phyloP scores from a whole-genome alignment of 2,113 vertebrate genomes.

The Colaptes auratus region DNA sequence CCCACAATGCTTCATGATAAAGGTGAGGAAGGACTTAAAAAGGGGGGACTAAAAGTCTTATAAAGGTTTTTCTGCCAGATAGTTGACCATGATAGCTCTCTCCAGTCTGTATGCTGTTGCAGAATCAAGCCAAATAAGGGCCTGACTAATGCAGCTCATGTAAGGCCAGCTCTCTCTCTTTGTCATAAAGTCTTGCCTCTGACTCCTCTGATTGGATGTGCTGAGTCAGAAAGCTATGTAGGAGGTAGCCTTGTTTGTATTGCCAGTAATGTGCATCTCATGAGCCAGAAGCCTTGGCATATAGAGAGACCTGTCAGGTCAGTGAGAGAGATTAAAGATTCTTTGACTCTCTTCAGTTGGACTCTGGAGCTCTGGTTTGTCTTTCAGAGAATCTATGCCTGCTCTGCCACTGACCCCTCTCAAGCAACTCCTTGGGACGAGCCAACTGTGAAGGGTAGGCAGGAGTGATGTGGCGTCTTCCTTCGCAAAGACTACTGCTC shows the following conservation, averaged over 20 bases:
- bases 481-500: not conserved
- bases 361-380: not conserved
- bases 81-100: not conserved
- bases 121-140: not conserved
- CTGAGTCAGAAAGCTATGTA: not conserved
- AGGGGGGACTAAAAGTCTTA: not conserved
- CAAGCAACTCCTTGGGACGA: not conserved
- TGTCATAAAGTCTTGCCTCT: not conserved
- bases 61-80: not conserved
- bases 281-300: not conserved
- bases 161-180: not conserved
- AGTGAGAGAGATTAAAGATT: not conserved
- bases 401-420: not conserved
- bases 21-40: not conserved
- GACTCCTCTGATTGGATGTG: fast-evolving
- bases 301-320: not conserved
- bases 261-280: not conserved
- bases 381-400: not conserved
- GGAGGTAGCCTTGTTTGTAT: not conserved
- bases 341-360: not conserved
- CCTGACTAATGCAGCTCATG: not conserved
- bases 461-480: not conserved
- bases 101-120: not conserved
- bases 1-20: not conserved
- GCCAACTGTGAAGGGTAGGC: not conserved